A percentile compares a stretch with the other conserved stretches of the same genome.
Evolutionary conservation across 2,888 invertebrate species (phyloP).

Genomic region (Ceraclea dissimilis): DNA sequence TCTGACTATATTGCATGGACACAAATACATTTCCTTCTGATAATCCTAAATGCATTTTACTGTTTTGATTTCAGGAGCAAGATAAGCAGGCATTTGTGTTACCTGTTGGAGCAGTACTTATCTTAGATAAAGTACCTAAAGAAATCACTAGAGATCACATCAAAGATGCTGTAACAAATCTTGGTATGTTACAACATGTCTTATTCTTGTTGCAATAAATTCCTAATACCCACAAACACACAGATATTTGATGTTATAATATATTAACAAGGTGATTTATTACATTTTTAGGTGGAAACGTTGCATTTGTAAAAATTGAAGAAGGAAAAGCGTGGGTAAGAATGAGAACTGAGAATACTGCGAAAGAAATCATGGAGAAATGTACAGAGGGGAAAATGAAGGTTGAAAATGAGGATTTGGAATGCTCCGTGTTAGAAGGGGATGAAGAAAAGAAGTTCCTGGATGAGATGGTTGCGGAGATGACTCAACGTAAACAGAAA

Average conservation of each 20-base stretch:
- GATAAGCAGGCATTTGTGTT: slow-evolving; percentile 45
- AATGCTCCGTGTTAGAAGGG: slow-evolving; percentile 54
- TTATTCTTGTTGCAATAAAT: no score
- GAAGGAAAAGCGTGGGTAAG: slow-evolving; percentile 67
- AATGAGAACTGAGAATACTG: slow-evolving; percentile 60
- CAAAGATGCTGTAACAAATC: slow-evolving; percentile 57
- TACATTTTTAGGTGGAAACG: slow-evolving; percentile 39
- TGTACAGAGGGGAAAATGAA: slow-evolving; percentile 55
- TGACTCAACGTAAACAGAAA: slow-evolving; percentile 49
- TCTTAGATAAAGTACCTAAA: slow-evolving; percentile 57
- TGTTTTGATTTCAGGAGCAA: slow-evolving; percentile 22
- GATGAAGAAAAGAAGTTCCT: slow-evolving; percentile 65
- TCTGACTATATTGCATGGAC: neutral
- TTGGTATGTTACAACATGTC: slow-evolving; percentile 32
- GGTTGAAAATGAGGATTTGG: slow-evolving; percentile 45
- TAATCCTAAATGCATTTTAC: no score
- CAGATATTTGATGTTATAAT: no score
- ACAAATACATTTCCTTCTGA: neutral
- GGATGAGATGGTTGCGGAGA: slow-evolving; percentile 54
- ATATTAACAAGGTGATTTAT: no score
- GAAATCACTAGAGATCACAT: slow-evolving; percentile 63
- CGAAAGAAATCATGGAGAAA: slow-evolving; percentile 56
- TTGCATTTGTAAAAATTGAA: slow-evolving; percentile 67
- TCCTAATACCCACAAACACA: no score
- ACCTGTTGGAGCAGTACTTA: slow-evolving; percentile 67